Evolutionary conservation across 2,113 vertebrate species (phyloP).

Genomic region (Apteryx owenii): DNA sequence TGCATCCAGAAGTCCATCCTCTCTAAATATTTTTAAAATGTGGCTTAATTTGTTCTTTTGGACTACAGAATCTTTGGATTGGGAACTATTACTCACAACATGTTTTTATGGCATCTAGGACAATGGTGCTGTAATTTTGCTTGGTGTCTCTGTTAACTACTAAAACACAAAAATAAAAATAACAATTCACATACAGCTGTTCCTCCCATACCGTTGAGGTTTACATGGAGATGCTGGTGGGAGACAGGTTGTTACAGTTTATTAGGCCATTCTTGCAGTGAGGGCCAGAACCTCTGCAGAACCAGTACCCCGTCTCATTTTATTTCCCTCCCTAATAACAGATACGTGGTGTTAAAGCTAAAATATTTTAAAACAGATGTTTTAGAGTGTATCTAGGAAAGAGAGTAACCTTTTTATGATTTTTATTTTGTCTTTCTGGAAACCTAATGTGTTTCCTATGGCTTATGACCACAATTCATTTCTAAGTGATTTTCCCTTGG

Average conservation of each 20-base stretch:
- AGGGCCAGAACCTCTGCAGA: background rate
- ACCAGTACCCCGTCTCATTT: background rate
- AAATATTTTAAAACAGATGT: background rate
- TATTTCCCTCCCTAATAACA: background rate
- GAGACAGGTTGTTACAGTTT: background rate
- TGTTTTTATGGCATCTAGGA: background rate
- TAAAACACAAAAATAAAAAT: background rate
- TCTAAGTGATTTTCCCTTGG: slow-evolving; percentile 53
- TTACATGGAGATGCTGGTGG: background rate
- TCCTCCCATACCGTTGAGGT: background rate
- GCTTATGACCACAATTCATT: slow-evolving; percentile 56
- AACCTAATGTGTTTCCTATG: slow-evolving; percentile 40
- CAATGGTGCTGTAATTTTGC: background rate
- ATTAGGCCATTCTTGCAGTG: fast-evolving
- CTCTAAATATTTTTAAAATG: background rate
- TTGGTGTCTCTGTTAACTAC: background rate
- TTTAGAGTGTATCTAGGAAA: background rate
- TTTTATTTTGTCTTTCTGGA: slow-evolving; percentile 67
- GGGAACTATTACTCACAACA: background rate
- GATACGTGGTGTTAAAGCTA: background rate
- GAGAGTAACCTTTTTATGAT: slow-evolving; percentile 16
- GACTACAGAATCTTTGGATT: background rate
- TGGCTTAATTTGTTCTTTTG: background rate
- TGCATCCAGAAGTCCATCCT: background rate
- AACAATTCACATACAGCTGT: background rate